These are phyloP conservation scores for Pogonognathellus flavescens DNA, from an alignment of 1,140 invertebrate genomes.

Conservation along the genomic window DNA sequence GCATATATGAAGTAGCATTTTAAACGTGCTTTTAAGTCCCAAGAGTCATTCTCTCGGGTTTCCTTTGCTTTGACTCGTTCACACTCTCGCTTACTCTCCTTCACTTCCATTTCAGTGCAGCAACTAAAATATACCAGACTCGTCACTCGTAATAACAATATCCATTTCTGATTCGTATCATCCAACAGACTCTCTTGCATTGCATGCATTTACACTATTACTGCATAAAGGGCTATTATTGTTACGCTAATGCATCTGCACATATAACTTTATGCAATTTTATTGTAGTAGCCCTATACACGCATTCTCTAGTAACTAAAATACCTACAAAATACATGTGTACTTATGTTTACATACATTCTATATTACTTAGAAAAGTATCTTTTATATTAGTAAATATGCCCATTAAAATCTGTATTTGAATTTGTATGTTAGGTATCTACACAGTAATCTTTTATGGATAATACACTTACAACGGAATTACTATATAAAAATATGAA, in stretches of 20 bases:
- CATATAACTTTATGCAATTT: too few relatives aligned
- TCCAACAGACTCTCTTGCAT: not conserved
- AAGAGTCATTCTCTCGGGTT: conserved; percentile 31
- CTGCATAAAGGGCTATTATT: conserved; percentile 35
- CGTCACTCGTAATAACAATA: conserved; percentile 27
- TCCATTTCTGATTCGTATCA: not conserved
- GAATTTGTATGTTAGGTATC: not conserved
- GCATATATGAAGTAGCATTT: conserved; percentile 33
- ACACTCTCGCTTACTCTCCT: not conserved
- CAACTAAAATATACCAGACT: not conserved
- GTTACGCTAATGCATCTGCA: not conserved
- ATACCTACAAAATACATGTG: too few relatives aligned
- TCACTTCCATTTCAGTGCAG: conserved; percentile 38
- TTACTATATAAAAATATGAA: not conserved
- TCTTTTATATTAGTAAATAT: not conserved
- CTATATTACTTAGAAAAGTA: too few relatives aligned
- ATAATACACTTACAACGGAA: conserved; percentile 22
- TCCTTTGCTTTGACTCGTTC: not conserved
- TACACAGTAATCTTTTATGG: conserved; percentile 10
- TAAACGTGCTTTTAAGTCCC: conserved; percentile 38
- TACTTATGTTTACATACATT: too few relatives aligned
- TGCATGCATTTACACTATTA: not conserved
- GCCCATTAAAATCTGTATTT: too few relatives aligned
- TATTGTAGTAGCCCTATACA: too few relatives aligned
- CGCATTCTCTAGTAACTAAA: too few relatives aligned